Evolutionary conservation across 1,140 invertebrate species (phyloP), one percentile per base, ranked within the genome.

Genomic region (Hyles vespertilio): DNA sequence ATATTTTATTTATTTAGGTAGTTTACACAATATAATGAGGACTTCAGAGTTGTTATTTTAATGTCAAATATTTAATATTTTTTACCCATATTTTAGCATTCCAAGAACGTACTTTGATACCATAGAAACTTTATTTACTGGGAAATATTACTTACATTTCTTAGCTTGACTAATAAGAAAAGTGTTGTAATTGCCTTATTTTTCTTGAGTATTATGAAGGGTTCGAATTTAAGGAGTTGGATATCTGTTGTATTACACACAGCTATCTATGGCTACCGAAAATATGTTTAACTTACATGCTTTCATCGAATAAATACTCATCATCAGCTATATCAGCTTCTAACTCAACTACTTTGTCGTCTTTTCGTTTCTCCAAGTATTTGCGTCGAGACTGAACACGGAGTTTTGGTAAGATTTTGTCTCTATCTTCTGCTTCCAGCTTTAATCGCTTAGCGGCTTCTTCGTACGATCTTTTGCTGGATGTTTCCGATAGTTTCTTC

Each of bases 291-390:
- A 22, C 93, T 92, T 92, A 97, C 93, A 95, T 91, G 76, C 94
- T 92, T 61, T 97, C 95, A 34, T 95, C 94, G 89, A 99, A 99
- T 2, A 99, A 90, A 85, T 96, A 98, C 88, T 99, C 97, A 90
- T 99, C 98, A 87, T 99, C 98, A n/a, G 93, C 81, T 56, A 99
- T 96, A 79, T 98, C 97, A 22, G 93, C 95, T 90, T 99, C 98
- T 44, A 99, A 89, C 84, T 99, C 98, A n/a, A 94, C 92, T 45
- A 99, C 92, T 91, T 99, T 99, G 74, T 99, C 98, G 56, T 96
- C 95, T 90, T 99, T 98, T 54, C 98, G 91, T 87, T 99, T 99
- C 67, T 96, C 95, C 60, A 99, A 91, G 89, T 99, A 99, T 77
- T 97, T 95, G 55, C 97, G 91, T 40, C 98, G 92, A 0, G 98